These are phyloP conservation scores for Hemistola chrysoprasaria DNA, from an alignment of 2,888 invertebrate species.

Conservation along the genomic window DNA sequence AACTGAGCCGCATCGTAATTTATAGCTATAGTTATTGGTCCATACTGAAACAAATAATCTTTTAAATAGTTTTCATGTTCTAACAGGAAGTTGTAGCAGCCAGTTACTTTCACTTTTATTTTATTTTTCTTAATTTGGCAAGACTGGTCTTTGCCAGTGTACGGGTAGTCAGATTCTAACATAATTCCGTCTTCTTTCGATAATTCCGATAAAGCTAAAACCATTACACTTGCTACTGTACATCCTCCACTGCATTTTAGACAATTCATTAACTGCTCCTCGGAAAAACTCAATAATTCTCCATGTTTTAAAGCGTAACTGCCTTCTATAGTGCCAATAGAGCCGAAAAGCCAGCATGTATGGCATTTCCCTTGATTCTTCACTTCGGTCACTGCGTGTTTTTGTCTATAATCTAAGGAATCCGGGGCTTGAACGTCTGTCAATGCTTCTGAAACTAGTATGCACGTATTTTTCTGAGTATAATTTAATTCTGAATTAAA, in stretches of 20 bases:
- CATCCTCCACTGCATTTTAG: not conserved
- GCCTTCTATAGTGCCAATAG: not conserved
- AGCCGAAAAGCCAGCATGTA: slow-evolving; percentile 1
- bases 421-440: not conserved
- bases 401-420: not conserved
- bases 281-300: not conserved
- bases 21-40: slow-evolving; percentile 1
- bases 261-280: slow-evolving; percentile 1
- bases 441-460: not conserved
- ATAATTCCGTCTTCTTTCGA: not conserved
- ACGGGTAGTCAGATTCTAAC: not conserved
- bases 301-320: not conserved
- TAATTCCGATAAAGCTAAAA: not conserved
- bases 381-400: not conserved
- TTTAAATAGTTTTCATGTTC: not conserved
- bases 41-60: not conserved
- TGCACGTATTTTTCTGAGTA: no score
- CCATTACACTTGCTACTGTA: not conserved
- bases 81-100: not conserved
- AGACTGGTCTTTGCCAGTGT: not conserved
- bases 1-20: not conserved
- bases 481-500: no score
- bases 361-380: not conserved
- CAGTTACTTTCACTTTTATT: not conserved
- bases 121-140: not conserved